These are phyloP conservation scores for Cyclophora punctaria DNA, from an alignment of 2,888 invertebrate species.

Conservation along the genomic window DNA sequence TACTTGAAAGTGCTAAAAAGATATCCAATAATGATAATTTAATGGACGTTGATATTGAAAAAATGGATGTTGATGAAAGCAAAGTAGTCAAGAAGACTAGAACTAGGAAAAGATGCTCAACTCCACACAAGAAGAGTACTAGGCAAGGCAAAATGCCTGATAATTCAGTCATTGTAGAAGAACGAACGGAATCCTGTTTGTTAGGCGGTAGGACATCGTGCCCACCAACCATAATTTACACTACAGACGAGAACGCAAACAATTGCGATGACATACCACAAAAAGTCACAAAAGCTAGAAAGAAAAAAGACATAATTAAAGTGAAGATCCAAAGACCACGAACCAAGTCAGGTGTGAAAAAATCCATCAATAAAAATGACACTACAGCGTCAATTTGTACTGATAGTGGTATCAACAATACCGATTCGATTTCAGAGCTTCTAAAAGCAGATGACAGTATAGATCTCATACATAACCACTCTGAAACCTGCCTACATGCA, in stretches of 20 bases:
- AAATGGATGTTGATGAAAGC: not conserved
- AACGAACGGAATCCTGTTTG: conserved; percentile 42
- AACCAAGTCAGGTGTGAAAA: no score
- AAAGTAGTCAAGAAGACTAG: conserved; percentile 18
- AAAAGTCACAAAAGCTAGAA: conserved; percentile 26
- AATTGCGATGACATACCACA: conserved; percentile 15
- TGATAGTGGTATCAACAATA: conserved; percentile 49
- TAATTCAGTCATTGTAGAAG: conserved; percentile 44
- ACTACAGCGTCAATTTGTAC: conserved; percentile 29
- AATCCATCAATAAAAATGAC: conserved; percentile 1
- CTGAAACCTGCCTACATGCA: conserved; percentile 56
- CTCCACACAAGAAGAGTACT: conserved; percentile 38
- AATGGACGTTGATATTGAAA: conserved; percentile 19
- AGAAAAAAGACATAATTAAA: conserved; percentile 57
- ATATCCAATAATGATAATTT: conserved; percentile 17
- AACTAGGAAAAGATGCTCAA: conserved; percentile 42
- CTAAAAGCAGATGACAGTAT: conserved; percentile 35
- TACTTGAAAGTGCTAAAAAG: conserved; percentile 59
- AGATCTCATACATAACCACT: conserved; percentile 63
- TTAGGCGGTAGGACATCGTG: conserved; percentile 42
- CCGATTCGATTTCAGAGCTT: conserved; percentile 22
- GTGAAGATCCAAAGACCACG: conserved; percentile 57
- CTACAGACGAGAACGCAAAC: conserved; percentile 16
- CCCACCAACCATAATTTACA: conserved; percentile 35
- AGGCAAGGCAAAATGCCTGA: conserved; percentile 27